Conservation (phyloP, 2,113 vertebrate genomes). For the Aviceda subcristata region DNA sequence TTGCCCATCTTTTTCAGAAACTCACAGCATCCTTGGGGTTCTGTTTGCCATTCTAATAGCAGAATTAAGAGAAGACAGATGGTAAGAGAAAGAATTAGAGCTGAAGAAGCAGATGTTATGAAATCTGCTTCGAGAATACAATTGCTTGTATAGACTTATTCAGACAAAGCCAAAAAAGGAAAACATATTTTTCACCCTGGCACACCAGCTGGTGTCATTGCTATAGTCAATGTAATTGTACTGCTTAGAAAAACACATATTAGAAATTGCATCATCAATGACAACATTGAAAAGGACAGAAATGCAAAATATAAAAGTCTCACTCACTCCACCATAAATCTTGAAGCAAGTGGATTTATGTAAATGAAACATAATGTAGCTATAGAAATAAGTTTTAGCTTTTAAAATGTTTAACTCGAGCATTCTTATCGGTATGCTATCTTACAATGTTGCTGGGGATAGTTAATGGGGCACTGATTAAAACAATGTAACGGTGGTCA, state of each 20-base stretch:
- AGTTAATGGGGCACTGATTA: not conserved
- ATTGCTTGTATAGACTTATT: slow-evolving; percentile 6
- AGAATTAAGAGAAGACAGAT: slow-evolving; percentile 48
- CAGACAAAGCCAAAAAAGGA: not conserved
- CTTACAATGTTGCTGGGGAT: not conserved
- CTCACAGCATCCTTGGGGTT: not conserved
- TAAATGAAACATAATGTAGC: not conserved
- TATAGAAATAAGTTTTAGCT: not conserved
- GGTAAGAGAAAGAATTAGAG: slow-evolving; percentile 30
- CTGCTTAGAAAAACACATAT: not conserved
- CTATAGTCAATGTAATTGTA: not conserved
- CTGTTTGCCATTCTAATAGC: slow-evolving; percentile 32
- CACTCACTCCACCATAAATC: not conserved
- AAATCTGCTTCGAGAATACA: slow-evolving; percentile 44
- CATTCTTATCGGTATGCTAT: not conserved
- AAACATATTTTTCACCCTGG: slow-evolving; percentile 37
- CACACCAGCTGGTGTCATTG: slow-evolving; percentile 21
- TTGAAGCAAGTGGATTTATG: not conserved
- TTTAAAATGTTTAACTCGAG: not conserved
- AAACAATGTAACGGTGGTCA: not conserved
- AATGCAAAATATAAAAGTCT: not conserved
- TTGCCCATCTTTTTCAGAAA: slow-evolving; percentile 4
- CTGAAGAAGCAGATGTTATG: slow-evolving; percentile 29
- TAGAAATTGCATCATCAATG: not conserved
- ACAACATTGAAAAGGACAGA: not conserved